Evolutionary conservation across 2,113 vertebrate species (phyloP).

Genomic region (Orycteropus afer): DNA sequence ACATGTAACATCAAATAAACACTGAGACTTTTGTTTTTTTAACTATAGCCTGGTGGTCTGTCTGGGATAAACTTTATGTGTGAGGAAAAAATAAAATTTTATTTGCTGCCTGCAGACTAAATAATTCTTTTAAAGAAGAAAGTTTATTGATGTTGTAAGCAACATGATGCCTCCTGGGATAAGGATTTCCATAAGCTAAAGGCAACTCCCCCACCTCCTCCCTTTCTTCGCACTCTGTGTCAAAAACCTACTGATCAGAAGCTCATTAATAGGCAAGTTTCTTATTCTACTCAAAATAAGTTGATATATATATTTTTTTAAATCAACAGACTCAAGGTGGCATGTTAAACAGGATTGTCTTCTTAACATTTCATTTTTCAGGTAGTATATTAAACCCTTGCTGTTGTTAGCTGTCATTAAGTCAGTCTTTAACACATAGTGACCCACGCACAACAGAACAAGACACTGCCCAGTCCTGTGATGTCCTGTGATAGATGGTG

Average conservation of each 20-base stretch:
- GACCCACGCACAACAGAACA: neutral
- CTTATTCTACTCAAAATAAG: neutral
- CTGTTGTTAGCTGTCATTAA: neutral
- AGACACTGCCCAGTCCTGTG: neutral
- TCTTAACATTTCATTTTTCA: neutral
- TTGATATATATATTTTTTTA: slow-evolving; percentile 26
- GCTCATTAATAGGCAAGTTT: neutral
- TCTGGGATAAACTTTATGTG: slow-evolving; percentile 67
- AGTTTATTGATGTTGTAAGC: slow-evolving; percentile 70
- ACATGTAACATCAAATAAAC: slow-evolving; percentile 62
- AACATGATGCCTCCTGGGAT: slow-evolving; percentile 1
- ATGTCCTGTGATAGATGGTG: neutral
- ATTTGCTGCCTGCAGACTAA: slow-evolving; percentile 76
- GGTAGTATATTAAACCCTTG: neutral
- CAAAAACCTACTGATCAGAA: slow-evolving; percentile 40
- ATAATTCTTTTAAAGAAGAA: slow-evolving; percentile 73
- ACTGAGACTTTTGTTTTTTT: neutral
- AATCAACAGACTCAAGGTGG: slow-evolving; percentile 2
- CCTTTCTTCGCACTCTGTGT: slow-evolving; percentile 51
- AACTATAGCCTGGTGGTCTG: slow-evolving; percentile 71
- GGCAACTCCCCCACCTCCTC: neutral
- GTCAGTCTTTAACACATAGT: neutral
- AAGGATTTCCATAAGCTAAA: neutral
- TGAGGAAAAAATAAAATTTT: slow-evolving; percentile 78
- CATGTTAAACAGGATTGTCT: neutral